Base-by-base conservation (phyloP, 1,140 invertebrate genomes). In the Hylaeus anthracinus region DNA sequence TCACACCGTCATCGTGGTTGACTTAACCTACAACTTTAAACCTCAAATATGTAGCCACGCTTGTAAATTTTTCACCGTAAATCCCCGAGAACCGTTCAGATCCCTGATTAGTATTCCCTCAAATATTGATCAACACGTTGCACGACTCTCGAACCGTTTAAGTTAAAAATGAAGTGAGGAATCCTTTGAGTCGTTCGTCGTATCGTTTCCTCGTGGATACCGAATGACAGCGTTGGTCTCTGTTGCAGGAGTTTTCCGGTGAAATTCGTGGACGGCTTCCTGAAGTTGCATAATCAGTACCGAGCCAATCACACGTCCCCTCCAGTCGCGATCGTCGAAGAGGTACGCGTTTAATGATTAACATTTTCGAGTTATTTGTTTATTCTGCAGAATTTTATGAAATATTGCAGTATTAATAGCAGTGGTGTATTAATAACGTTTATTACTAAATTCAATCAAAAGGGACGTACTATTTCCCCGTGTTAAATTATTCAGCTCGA, bases 201-300 rank as follows among this genome's bases (percentile, higher is more conserved):
- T n/a, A 6, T 26, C 9, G 26, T 55, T 55, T 5, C 9, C 6
- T 10, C 1, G 12, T 3, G 53, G 9, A 10, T 1, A 48, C 15
- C 2, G 12, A 15, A n/a, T 60, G 70, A 70, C 12, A 1, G 0
- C 2, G 9, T 3, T 64, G 26, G 5, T 56, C 10, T 39, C 48
- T n/a, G 53, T 73, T 73, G 0, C 69, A 74, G 63, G 2, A 53
- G 71, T 58, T 73, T 70, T n/a, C 39, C 69, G 4, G 4, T 5
- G 48, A 65, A 66, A 73, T 95, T 95, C 80, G 86, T 87, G 14
- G 77, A 92, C 15, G 93, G 95, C 65, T 94, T 95, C 89, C 90
- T 97, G 77, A 90, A 94, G 77, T 92, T 94, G 12, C 96, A 97
- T 86, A 97, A 97, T 89, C 90, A 94, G 60, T 95, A 96, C 85